Base-by-base conservation (phyloP, 2,888 invertebrate species). In the Trilocha varians region DNA sequence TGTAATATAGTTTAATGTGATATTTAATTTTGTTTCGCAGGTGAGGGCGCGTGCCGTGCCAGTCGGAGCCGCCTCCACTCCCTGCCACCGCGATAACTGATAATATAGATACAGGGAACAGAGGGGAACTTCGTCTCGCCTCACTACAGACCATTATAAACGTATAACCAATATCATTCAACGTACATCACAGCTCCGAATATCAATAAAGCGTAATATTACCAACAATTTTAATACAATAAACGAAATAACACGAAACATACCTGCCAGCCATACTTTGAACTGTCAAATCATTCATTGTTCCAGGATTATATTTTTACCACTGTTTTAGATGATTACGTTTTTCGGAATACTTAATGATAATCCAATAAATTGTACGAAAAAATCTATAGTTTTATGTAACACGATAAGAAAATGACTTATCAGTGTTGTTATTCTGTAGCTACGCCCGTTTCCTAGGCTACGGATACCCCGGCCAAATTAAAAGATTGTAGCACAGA, bases 401-500 rank as follows among this genome's bases (percentile, higher is more conserved):
- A 78, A 76, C 70, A 60, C 66, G 69, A 66, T 67, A 65, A 65
- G 63, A 66, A 56, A 66, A 59, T 66, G 64, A 69, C 67, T 66
- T 65, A 67, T 68, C 74, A 76, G 64, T 83, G 82, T 84, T 84
- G 82, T 84, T 84, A 78, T 78, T 71, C 71, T 70, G 73, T 78
- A 78, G 75, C 73, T 83, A 82, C 80, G 70, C 83, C 82, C 83
- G 84, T 84, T 84, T 84, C 84, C 84, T 84, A 68, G 84, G 83
- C 83, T 84, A 84, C 84, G 78, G 74, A 60, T 47, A 48, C 37
- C 57, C 65, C 70, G 67, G 68, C 67, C 62, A 64, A 64, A 62
- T 59, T 56, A 42, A 25, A 13, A 50, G 52, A 48, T 55, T 58
- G 57, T 55, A 59, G 25, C 41, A 17, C 25, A 25, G 25, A 25